Conservation (phyloP, 1,140 invertebrate species). For the Leptinotarsa lineolata region DNA sequence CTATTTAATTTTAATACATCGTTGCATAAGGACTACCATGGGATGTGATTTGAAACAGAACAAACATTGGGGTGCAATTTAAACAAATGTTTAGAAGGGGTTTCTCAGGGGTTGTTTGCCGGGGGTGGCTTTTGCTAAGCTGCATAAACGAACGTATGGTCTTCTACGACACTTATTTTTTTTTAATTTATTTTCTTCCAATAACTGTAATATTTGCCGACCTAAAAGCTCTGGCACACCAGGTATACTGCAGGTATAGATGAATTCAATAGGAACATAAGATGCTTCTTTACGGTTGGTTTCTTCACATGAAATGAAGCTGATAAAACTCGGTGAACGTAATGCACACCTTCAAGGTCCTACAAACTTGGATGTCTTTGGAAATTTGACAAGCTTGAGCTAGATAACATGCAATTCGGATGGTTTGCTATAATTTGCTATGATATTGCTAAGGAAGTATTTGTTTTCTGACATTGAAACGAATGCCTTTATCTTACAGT, state of each 20-base stretch:
- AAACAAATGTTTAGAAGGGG: neutral
- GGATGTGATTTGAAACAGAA: neutral
- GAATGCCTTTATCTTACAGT: no score
- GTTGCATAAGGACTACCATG: neutral
- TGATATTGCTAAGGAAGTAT: no score
- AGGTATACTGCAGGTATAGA: no score
- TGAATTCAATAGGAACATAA: neutral
- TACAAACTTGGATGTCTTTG: no score
- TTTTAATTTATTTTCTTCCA: neutral
- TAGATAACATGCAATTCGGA: no score
- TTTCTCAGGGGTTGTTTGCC: constrained; percentile 1
- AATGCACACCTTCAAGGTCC: no score
- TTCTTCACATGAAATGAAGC: neutral
- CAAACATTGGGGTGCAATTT: neutral
- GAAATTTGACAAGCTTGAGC: no score
- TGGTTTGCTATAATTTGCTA: no score
- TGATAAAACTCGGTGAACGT: no score
- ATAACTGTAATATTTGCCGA: neutral
- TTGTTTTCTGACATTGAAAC: no score
- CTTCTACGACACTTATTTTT: neutral
- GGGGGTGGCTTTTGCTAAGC: neutral
- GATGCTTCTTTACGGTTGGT: neutral
- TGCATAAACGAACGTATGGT: neutral
- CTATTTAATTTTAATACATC: neutral
- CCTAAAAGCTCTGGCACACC: no score